Conservation (phyloP, 2,797 vertebrate genomes). For the Glossophaga mutica region DNA sequence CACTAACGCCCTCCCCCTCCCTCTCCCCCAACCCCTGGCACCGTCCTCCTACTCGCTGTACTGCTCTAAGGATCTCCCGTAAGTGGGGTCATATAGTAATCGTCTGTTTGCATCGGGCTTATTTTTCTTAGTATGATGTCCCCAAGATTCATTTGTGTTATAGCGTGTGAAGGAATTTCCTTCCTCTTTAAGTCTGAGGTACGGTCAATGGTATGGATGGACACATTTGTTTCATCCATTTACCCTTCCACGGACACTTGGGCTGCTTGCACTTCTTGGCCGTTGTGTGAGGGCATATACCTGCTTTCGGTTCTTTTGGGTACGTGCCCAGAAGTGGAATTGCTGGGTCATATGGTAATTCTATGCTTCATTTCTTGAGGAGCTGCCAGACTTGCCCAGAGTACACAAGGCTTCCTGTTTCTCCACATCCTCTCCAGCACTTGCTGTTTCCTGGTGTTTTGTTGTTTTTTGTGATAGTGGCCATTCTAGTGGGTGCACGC, state of each 20-base stretch:
- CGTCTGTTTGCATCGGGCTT: not conserved
- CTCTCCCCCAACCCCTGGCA: not conserved
- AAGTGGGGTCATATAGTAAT: not conserved
- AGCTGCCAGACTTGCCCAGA: not conserved
- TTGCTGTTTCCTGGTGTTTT: not conserved
- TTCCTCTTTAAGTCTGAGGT: too few species aligned
- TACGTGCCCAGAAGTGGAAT: not conserved
- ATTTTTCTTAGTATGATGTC: not conserved
- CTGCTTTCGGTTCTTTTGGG: not conserved
- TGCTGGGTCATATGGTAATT: not conserved
- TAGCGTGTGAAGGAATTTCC: not conserved
- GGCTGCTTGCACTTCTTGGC: not conserved
- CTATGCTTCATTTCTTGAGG: not conserved
- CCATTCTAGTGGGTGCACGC: not conserved
- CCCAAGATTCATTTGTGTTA: not conserved
- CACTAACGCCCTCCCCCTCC: not conserved
- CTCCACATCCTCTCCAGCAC: not conserved
- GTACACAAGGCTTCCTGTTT: not conserved
- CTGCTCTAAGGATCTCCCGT: not conserved
- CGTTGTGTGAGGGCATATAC: not conserved
- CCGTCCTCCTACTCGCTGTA: not conserved
- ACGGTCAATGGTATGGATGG: not conserved
- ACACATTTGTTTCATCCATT: not conserved
- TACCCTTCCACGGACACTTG: not conserved
- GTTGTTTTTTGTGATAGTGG: too few species aligned